phyloP scores from a whole-genome alignment of 2,113 vertebrate genomes.

The Cariama cristata region DNA sequence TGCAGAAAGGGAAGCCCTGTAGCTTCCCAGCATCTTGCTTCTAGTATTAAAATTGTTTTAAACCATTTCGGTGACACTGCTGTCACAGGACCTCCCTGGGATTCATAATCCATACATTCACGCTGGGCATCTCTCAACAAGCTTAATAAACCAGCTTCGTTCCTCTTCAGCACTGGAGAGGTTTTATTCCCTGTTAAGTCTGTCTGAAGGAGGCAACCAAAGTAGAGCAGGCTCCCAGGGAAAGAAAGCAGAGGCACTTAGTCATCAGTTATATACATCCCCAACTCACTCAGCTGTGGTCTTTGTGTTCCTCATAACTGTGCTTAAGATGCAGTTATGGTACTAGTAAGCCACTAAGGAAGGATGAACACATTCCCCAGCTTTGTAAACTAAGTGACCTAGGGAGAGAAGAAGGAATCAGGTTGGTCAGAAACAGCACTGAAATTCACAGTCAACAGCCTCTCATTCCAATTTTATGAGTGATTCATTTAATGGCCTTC shows the following conservation, averaged over 20 bases:
- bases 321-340: neutral
- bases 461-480: neutral
- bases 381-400: neutral
- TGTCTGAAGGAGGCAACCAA: neutral
- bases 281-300: neutral
- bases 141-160: neutral
- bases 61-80: neutral
- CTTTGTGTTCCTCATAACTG: neutral
- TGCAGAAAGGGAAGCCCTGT: neutral
- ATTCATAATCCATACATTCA: neutral
- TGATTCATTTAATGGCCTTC: neutral
- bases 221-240: neutral
- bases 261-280: neutral
- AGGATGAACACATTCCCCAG: neutral
- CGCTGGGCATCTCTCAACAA: neutral
- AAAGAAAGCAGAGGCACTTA: neutral
- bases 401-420: neutral
- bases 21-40: neutral
- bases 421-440: neutral
- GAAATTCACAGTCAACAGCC: neutral
- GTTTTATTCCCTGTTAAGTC: neutral
- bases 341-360: neutral
- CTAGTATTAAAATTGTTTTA: neutral
- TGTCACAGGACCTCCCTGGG: neutral
- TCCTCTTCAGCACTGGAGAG: neutral